These are phyloP conservation scores for Pristionchus entomophagus DNA, from an alignment of 2,888 invertebrate species.

Conservation along the genomic window DNA sequence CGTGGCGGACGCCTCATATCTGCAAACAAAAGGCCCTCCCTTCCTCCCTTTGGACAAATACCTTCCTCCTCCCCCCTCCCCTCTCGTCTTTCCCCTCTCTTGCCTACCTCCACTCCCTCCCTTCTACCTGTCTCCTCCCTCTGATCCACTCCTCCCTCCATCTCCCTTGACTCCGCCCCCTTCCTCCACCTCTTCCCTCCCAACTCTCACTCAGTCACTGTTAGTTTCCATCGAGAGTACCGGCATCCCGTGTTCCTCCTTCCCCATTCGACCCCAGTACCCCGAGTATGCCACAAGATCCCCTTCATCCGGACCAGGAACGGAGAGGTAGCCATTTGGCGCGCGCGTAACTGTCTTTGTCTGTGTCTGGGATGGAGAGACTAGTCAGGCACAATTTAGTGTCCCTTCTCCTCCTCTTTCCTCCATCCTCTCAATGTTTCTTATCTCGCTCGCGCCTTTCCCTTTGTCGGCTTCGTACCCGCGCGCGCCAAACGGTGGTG, in stretches of 20 bases:
- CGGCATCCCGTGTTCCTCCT: background rate
- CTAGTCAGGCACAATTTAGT: slow-evolving; percentile 3
- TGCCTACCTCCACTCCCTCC: background rate
- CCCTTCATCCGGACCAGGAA: background rate
- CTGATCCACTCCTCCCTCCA: background rate
- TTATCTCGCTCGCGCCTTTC: background rate
- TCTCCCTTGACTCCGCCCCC: background rate
- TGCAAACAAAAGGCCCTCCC: slow-evolving; percentile 36
- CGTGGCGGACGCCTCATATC: slow-evolving; percentile 16
- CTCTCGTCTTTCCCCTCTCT: background rate
- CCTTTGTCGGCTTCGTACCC: slow-evolving; percentile 10
- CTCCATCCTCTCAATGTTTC: background rate
- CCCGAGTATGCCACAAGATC: background rate
- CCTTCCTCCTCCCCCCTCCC: background rate
- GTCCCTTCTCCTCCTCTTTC: background rate
- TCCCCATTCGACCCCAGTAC: background rate
- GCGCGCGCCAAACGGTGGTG: background rate
- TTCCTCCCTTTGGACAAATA: slow-evolving; percentile 33
- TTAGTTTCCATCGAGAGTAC: slow-evolving; percentile 20
- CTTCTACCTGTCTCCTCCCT: background rate
- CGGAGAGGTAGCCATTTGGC: background rate
- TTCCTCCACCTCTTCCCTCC: background rate
- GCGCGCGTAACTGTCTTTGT: background rate
- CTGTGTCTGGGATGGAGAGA: background rate
- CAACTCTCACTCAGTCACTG: slow-evolving; percentile 11